phyloP scores from a whole-genome alignment of 1,140 invertebrate species.

The Nasonia longicornis region DNA sequence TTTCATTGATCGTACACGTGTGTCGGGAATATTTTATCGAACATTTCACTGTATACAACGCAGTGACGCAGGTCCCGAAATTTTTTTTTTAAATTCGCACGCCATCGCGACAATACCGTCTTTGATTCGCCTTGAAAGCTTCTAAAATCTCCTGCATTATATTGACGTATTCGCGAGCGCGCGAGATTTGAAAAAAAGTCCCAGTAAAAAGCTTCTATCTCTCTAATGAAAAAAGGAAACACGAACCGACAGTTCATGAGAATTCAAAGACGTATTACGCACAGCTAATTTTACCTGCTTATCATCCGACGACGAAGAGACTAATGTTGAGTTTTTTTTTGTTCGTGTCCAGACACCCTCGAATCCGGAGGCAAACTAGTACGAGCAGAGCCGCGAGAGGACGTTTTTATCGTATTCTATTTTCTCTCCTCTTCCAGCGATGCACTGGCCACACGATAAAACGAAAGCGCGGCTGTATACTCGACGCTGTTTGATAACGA shows the following conservation, averaged over 20 bases:
- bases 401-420: constrained; percentile 15
- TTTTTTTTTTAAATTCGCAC: not conserved
- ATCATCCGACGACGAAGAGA: no score
- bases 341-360: not conserved
- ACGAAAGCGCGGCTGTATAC: not conserved
- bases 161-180: no score
- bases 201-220: no score
- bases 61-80: not conserved
- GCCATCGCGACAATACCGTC: no score
- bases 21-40: not conserved
- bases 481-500: constrained; percentile 2
- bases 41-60: no score
- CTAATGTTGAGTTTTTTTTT: not conserved
- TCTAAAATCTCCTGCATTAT: not conserved
- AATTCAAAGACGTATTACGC: no score
- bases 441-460: not conserved
- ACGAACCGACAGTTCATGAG: not conserved
- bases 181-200: not conserved
- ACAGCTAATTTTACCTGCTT: no score
- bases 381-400: not conserved
- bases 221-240: no score
- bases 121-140: not conserved
- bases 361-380: not conserved
- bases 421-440: not conserved
- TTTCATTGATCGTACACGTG: not conserved